A percentile compares a stretch with the other conserved stretches of the same genome.
Evolutionary conservation across 2,888 invertebrate genomes (phyloP).

Genomic region (Laothoe populi): DNA sequence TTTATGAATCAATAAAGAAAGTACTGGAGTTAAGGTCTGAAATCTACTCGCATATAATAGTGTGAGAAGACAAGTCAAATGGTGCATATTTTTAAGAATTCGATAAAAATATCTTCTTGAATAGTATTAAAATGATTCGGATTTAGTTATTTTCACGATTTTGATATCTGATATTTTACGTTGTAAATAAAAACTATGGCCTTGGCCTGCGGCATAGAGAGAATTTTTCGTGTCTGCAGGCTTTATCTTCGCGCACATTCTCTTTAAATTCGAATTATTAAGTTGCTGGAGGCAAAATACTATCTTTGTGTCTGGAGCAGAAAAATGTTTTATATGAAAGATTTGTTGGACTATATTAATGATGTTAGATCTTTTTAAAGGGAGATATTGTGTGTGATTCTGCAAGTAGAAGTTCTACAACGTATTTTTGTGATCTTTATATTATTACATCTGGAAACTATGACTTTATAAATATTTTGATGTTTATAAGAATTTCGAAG

Average conservation of each 20-base stretch:
- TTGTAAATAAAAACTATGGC: neutral
- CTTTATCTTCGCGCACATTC: constrained; percentile 17
- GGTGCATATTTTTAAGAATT: no score
- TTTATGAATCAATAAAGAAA: no score
- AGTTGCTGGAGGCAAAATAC: neutral
- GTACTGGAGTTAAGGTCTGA: no score
- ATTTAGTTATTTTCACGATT: no score
- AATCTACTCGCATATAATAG: no score
- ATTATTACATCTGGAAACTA: no score
- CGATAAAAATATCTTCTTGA: no score
- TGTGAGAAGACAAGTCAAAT: no score
- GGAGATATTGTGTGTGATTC: neutral
- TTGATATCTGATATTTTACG: neutral
- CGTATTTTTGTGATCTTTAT: neutral
- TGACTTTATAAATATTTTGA: no score
- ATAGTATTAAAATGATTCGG: no score
- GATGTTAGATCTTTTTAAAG: neutral
- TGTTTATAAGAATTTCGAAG: no score
- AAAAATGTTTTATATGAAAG: neutral
- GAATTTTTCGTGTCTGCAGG: constrained; percentile 7
- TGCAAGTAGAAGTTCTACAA: no score
- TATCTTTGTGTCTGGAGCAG: neutral
- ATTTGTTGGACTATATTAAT: neutral
- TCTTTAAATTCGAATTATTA: constrained; percentile 7
- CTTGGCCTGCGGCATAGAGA: neutral